Evolutionary conservation across 2,113 vertebrate species (phyloP), one percentile per base, ranked within the genome.

Genomic region (Dasyprocta punctata): DNA sequence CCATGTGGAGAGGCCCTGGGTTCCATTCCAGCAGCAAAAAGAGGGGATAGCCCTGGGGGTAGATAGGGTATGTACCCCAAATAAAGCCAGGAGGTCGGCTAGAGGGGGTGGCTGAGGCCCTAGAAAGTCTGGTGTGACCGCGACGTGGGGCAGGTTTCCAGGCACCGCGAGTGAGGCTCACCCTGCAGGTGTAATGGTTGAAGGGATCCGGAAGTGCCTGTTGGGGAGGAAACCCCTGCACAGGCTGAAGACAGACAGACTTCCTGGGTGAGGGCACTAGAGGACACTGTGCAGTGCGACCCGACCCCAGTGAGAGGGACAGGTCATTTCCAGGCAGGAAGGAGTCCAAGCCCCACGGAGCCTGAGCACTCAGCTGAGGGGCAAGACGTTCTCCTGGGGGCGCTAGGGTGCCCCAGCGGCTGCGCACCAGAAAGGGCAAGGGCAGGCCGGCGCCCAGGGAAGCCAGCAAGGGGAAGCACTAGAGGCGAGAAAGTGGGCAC

Each of bases 1-100:
- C 19, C 5, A 2, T 19, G n/a, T 49, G 6, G 20, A 60, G 28
- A 73, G 33, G n/a, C 22, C 85, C 33, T 44, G 19, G 16, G 81
- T 44, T 75, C 7, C 30, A 67, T 13, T 17, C 36, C 26, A 65
- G 67, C 28, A 65, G 28, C 26, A 54, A 26, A 19, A 54, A 26
- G 0, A 20, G 22, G 2, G 7, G 6, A 17, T 9, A 52, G 7
- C 10, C 11, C 9, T 33, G 17, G 1, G 20, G 33, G 7, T 11
- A 44, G 38, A 20, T 12, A 8, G 2, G 9, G 9, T 30, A 12
- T 26, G 38, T 1, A 14, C 44, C 8, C 33, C 26, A 47, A 36
- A 52, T 36, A 17, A 47, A 44, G 30, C 9, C 33, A 65, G 30
- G 73, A 73, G 52, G 30, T 41, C 22, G 54, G 20, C 14, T 17